Percentiles rank a stretch among this genome's conserved stretches.
These are phyloP conservation scores for Aurelia coerulea DNA, from an alignment of 30 jellyfish, hydroid and myxozoan species.

Conservation along the genomic window DNA sequence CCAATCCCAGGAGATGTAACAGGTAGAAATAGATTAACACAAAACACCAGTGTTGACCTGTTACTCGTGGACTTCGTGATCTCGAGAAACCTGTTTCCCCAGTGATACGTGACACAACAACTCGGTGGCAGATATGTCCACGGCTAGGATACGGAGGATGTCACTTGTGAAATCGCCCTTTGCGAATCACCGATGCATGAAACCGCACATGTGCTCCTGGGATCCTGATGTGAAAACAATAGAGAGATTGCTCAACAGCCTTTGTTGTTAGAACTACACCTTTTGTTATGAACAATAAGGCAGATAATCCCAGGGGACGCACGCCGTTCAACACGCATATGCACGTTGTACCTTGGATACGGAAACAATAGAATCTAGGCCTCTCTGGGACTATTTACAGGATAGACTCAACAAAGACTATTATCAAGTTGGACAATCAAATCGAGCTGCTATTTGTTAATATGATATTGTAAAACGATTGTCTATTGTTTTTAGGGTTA, in stretches of 20 bases:
- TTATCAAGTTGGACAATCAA: too few relatives aligned
- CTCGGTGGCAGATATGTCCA: conserved; percentile 9
- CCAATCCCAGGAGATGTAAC: too few relatives aligned
- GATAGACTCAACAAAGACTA: background rate
- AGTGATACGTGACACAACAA: background rate
- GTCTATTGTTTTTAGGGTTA: conserved; percentile 22
- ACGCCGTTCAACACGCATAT: conserved; percentile 53
- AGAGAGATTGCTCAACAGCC: conserved; percentile 23
- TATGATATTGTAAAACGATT: background rate
- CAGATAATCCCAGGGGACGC: conserved; percentile 68
- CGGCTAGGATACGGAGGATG: conserved; percentile 14
- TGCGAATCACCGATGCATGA: conserved; percentile 38
- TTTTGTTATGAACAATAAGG: conserved; percentile 34
- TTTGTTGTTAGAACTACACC: conserved; percentile 21
- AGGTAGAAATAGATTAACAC: too few relatives aligned
- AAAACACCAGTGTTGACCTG: background rate
- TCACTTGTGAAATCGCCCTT: background rate
- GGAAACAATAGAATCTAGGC: conserved; percentile 48
- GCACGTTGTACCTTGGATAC: conserved; percentile 73
- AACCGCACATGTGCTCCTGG: conserved; percentile 52
- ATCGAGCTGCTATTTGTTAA: too few relatives aligned
- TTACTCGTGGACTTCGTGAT: background rate
- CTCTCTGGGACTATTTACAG: conserved; percentile 19
- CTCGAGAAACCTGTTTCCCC: too few relatives aligned
- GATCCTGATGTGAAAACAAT: conserved; percentile 63